Conservation (phyloP, 2,888 invertebrate genomes). For the Xestia sexstrigata region DNA sequence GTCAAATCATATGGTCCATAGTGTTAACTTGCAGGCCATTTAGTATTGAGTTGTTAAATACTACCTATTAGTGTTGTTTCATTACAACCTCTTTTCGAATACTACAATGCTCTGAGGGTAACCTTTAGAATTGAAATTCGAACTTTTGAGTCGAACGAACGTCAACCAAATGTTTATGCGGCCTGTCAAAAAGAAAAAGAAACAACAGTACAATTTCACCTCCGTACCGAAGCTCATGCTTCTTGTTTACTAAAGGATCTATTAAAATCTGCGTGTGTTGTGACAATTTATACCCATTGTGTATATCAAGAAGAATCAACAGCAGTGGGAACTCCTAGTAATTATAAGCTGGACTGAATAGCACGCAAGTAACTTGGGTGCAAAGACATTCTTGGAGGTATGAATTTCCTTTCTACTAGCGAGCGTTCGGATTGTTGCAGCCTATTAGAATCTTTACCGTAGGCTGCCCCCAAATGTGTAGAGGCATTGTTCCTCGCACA, state of each 20-base stretch:
- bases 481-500: neutral
- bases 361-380: neutral
- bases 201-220: neutral
- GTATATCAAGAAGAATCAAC: neutral
- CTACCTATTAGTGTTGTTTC: neutral
- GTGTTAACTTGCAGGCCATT: constrained; percentile 42
- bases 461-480: neutral
- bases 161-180: neutral
- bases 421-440: neutral
- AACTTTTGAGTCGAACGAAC: neutral
- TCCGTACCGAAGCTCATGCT: neutral
- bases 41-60: constrained; percentile 34
- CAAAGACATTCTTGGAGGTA: too few species aligned
- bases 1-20: constrained; percentile 27
- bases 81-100: neutral
- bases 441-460: neutral
- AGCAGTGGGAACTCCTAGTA: too few species aligned
- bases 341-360: neutral
- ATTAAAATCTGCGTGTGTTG: neutral
- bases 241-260: neutral
- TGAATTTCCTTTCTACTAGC: neutral
- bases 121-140: neutral
- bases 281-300: neutral
- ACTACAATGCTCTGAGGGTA: neutral
- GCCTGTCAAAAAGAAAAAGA: neutral